These are phyloP conservation scores for Artemisiospiza belli DNA, from an alignment of 2,113 vertebrate species.

Conservation along the genomic window DNA sequence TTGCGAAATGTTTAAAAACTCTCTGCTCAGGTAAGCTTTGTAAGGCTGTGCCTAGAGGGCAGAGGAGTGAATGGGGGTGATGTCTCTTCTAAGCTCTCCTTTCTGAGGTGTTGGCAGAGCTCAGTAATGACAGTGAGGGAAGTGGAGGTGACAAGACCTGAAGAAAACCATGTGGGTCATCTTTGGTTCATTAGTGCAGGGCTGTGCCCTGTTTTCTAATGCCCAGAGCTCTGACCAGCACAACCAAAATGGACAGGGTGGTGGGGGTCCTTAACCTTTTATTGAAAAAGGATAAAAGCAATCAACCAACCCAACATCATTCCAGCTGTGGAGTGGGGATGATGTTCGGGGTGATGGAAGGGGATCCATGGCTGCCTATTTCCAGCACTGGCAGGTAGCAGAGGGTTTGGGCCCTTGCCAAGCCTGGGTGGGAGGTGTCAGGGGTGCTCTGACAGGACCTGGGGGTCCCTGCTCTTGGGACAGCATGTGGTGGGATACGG, in stretches of 20 bases:
- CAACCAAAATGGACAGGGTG: not conserved
- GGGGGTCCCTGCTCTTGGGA: accelerated
- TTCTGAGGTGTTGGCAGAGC: not conserved
- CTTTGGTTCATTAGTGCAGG: not conserved
- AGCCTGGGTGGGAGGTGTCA: not conserved
- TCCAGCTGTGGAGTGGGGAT: not conserved
- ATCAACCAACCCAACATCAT: not conserved
- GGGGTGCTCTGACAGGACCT: not conserved
- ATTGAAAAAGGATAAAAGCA: not conserved
- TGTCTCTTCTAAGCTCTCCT: not conserved
- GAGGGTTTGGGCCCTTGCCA: not conserved
- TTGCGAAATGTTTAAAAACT: not conserved
- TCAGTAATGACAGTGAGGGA: not conserved
- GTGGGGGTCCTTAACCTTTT: not conserved
- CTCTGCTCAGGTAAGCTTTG: not conserved
- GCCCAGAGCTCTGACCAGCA: not conserved
- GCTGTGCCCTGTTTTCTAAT: not conserved
- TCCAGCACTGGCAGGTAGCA: not conserved
- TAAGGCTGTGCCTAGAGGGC: not conserved
- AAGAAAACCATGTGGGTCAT: not conserved
- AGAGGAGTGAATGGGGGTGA: not conserved
- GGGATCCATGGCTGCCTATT: not conserved
- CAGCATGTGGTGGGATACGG: accelerated
- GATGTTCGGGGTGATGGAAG: accelerated
- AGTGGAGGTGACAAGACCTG: not conserved